Conservation (phyloP, 2,888 invertebrate species). For the Drosophila fulvimacula region DNA sequence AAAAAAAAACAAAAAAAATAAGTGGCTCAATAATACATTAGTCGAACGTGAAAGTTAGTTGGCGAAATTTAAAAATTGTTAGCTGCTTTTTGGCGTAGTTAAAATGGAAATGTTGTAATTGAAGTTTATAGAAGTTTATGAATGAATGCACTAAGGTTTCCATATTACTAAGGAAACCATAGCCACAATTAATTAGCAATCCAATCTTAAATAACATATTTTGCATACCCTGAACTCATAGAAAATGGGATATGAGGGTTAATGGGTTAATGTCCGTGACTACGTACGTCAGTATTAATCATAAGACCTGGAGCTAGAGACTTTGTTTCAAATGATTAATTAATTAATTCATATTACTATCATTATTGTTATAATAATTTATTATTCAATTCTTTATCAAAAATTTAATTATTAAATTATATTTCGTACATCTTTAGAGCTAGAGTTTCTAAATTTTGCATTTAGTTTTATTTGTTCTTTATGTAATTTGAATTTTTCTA, state of each 20-base stretch:
- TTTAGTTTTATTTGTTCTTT: not conserved
- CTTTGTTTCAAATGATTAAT: too few species aligned
- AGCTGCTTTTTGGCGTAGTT: slow-evolving; percentile 1
- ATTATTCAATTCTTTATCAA: too few species aligned
- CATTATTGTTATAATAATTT: too few species aligned
- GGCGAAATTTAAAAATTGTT: slow-evolving; percentile 22
- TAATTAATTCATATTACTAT: too few species aligned
- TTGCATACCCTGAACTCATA: not conserved
- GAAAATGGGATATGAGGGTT: not conserved
- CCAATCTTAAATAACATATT: not conserved
- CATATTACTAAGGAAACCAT: not conserved
- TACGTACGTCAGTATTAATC: too few species aligned
- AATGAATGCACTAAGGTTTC: not conserved
- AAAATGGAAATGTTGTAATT: not conserved
- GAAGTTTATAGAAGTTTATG: not conserved
- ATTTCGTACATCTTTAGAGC: too few species aligned
- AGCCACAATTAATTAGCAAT: not conserved
- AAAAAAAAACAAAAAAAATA: not conserved
- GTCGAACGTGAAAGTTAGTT: slow-evolving; percentile 13
- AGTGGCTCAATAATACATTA: slow-evolving; percentile 4
- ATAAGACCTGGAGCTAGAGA: too few species aligned
- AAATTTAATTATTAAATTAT: not conserved
- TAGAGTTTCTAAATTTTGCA: not conserved
- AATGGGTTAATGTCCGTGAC: too few species aligned
- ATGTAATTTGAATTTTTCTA: not conserved